phyloP scores from a whole-genome alignment of 2,113 vertebrate species.

The Neotragus pygmaeus region DNA sequence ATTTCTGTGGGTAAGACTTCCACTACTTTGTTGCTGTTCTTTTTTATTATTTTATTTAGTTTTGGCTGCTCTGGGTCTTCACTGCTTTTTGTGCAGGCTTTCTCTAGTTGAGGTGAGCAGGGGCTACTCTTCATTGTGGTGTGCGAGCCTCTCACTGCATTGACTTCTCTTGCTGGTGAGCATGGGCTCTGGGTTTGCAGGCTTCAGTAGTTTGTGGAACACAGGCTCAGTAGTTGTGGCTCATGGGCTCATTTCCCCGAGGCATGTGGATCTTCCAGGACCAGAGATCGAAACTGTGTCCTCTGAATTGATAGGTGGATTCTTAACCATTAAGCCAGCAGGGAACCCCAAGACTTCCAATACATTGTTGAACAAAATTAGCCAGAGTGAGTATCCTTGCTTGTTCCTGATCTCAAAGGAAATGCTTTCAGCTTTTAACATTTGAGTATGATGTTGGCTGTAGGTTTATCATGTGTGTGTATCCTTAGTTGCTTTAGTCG shows the following conservation, averaged over 20 bases:
- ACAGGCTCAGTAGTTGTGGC: neutral
- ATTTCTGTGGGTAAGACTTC: neutral
- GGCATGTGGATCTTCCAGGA: neutral
- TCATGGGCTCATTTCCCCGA: neutral
- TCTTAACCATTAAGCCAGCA: neutral
- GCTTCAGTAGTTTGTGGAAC: neutral
- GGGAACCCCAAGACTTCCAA: neutral
- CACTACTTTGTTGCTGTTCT: neutral
- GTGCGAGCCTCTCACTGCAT: neutral
- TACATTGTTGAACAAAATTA: neutral
- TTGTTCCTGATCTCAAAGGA: neutral
- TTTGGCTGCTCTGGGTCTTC: neutral
- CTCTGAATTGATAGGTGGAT: neutral
- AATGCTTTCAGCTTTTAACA: neutral
- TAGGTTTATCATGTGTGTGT: neutral
- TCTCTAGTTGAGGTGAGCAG: neutral
- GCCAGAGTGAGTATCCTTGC: neutral
- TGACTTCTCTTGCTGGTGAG: neutral
- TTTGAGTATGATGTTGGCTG: neutral
- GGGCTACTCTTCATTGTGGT: neutral
- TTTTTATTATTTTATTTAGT: neutral
- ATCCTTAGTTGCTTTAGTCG: neutral
- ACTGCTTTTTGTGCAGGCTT: neutral
- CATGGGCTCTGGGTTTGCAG: neutral
- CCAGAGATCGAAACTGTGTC: neutral